These are phyloP conservation scores for Parnassius glacialis DNA, from an alignment of 2,888 invertebrate species.

Conservation along the genomic window DNA sequence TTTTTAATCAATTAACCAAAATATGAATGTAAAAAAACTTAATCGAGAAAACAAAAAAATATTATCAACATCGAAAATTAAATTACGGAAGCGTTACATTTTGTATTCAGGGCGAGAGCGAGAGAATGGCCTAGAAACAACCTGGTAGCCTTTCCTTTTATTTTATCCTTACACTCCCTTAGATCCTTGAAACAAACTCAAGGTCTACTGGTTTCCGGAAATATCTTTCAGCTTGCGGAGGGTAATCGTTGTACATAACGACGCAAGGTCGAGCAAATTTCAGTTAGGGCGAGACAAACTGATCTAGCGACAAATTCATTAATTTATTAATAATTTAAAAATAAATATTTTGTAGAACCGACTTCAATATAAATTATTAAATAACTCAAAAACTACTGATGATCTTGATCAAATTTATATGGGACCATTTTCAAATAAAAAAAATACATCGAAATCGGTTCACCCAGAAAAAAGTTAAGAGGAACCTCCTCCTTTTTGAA, in stretches of 20 bases:
- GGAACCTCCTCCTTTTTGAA: too few relatives aligned
- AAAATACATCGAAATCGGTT: too few relatives aligned
- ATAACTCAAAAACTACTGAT: too few relatives aligned
- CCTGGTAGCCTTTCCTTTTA: conserved; percentile 60
- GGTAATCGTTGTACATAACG: conserved; percentile 45
- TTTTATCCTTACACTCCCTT: conserved; percentile 59
- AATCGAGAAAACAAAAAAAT: background rate
- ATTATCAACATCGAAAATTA: background rate
- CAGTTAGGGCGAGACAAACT: conserved; percentile 25
- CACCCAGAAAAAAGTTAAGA: too few relatives aligned
- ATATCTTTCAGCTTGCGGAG: conserved; percentile 56
- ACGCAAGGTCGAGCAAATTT: conserved; percentile 57
- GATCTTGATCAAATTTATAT: too few relatives aligned
- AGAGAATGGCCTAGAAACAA: conserved; percentile 64
- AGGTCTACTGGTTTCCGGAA: conserved; percentile 61
- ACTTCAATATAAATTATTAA: too few relatives aligned
- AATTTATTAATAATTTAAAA: background rate
- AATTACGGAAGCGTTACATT: conserved; percentile 30
- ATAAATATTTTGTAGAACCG: too few relatives aligned
- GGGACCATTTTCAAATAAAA: too few relatives aligned
- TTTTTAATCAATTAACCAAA: background rate
- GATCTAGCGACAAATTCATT: conserved; percentile 3
- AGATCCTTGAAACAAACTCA: conserved; percentile 68
- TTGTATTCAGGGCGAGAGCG: conserved; percentile 55
- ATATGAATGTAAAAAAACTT: background rate